Percentiles rank a stretch among this genome's conserved stretches.
Evolutionary conservation across 2,888 invertebrate genomes (phyloP).

Genomic region (Parnassius glacialis): DNA sequence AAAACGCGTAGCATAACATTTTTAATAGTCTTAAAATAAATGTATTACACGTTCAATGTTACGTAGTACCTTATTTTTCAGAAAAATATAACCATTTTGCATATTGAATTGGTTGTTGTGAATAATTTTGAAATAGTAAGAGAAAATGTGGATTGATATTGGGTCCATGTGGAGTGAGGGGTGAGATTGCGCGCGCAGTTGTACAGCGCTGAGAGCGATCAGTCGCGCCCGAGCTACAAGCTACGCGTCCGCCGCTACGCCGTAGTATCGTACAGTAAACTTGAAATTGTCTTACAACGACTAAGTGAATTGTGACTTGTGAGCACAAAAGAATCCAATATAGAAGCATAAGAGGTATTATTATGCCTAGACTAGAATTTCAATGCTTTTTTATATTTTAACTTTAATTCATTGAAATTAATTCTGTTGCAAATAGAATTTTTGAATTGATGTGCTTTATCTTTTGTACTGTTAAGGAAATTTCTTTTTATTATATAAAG

Average conservation of each 20-base stretch:
- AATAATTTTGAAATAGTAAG: slow-evolving; percentile 62
- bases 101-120: slow-evolving; percentile 53
- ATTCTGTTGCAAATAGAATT: not conserved
- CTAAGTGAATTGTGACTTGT: slow-evolving; percentile 34
- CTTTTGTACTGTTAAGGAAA: too few species aligned
- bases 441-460: not conserved
- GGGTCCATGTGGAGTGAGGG: slow-evolving; percentile 68
- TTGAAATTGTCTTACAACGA: slow-evolving; percentile 28
- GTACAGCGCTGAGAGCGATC: slow-evolving; percentile 60
- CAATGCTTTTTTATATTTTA: not conserved
- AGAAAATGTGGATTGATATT: slow-evolving; percentile 68
- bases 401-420: not conserved
- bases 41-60: too few species aligned
- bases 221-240: slow-evolving; percentile 69
- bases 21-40: too few species aligned
- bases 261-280: slow-evolving; percentile 49
- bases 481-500: too few species aligned
- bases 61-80: too few species aligned
- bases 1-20: too few species aligned
- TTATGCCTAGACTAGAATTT: not conserved
- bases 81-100: too few species aligned
- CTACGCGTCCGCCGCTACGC: slow-evolving; percentile 60
- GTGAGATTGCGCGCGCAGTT: slow-evolving; percentile 76
- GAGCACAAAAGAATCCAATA: slow-evolving; percentile 27
- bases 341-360: slow-evolving; percentile 20